Conservation (phyloP, 2,888 invertebrate genomes). For the Agrotis ipsilon region DNA sequence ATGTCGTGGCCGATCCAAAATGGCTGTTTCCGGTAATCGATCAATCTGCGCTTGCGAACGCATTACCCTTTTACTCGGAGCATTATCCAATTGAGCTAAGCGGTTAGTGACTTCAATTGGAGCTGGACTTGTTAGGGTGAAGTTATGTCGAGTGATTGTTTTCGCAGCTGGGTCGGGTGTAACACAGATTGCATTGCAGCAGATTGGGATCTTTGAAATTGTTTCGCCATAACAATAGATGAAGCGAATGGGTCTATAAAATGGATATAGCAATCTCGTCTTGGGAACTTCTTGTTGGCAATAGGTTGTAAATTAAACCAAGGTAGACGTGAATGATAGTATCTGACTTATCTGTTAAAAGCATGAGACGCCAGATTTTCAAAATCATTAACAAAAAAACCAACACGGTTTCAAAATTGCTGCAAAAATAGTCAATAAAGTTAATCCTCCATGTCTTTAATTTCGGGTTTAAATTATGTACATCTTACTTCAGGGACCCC, state of each 20-base stretch:
- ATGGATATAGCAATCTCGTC: slow-evolving; percentile 17
- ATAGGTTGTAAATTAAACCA: slow-evolving; percentile 3
- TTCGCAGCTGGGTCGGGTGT: slow-evolving; percentile 30
- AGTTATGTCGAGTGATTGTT: slow-evolving; percentile 57
- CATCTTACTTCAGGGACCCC: slow-evolving; percentile 4
- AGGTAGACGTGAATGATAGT: background rate
- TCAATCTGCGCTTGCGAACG: slow-evolving; percentile 81
- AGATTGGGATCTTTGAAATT: slow-evolving; percentile 42
- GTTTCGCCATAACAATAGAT: slow-evolving; percentile 40
- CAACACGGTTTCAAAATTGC: background rate
- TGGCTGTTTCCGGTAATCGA: slow-evolving; percentile 83
- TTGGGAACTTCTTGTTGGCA: slow-evolving; percentile 17
- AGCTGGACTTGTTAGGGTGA: slow-evolving; percentile 73
- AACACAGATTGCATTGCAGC: slow-evolving; percentile 37
- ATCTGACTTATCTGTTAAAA: background rate
- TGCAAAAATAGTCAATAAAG: background rate
- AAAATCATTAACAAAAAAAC: background rate
- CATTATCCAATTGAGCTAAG: slow-evolving; percentile 83
- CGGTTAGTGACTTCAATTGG: slow-evolving; percentile 79
- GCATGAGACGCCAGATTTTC: background rate
- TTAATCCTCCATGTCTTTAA: background rate
- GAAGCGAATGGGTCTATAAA: slow-evolving; percentile 37
- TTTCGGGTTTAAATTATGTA: background rate
- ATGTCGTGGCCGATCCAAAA: slow-evolving; percentile 62
- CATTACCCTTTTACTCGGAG: slow-evolving; percentile 60